These are phyloP conservation scores for Iphiclides podalirius DNA, from an alignment of 2,888 invertebrate species.

Conservation along the genomic window DNA sequence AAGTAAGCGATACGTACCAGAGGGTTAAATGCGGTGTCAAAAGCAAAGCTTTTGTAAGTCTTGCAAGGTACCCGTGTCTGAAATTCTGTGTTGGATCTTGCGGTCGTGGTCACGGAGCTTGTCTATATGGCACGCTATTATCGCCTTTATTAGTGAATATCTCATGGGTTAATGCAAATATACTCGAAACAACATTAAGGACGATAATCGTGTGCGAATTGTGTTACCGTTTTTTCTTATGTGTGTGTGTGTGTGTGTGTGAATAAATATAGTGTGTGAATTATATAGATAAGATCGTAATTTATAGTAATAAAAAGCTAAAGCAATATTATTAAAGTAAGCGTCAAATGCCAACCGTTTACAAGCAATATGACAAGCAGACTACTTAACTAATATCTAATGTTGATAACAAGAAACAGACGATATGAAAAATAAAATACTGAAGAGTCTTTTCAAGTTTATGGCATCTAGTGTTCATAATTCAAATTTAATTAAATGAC, in stretches of 20 bases:
- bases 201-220: slow-evolving; percentile 18
- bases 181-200: neutral
- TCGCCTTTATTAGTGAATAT: slow-evolving; percentile 3
- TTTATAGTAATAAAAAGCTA: too few species aligned
- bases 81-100: slow-evolving; percentile 8
- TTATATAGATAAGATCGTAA: neutral
- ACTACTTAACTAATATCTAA: neutral
- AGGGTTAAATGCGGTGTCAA: slow-evolving; percentile 15
- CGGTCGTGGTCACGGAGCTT: neutral
- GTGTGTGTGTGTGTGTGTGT: slow-evolving; percentile 6
- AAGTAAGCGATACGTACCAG: slow-evolving; percentile 37
- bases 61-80: slow-evolving; percentile 15
- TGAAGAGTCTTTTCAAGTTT: too few species aligned
- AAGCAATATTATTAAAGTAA: neutral
- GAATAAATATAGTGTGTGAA: neutral
- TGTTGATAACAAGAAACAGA: neutral
- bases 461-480: too few species aligned
- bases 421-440: too few species aligned
- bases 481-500: too few species aligned
- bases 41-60: slow-evolving; percentile 19
- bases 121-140: slow-evolving; percentile 13
- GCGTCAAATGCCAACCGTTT: neutral
- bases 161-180: neutral
- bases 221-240: slow-evolving; percentile 1
- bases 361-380: neutral